Evolutionary conservation across 2,113 vertebrate species (phyloP).

Genomic region (Labeo rohita): DNA sequence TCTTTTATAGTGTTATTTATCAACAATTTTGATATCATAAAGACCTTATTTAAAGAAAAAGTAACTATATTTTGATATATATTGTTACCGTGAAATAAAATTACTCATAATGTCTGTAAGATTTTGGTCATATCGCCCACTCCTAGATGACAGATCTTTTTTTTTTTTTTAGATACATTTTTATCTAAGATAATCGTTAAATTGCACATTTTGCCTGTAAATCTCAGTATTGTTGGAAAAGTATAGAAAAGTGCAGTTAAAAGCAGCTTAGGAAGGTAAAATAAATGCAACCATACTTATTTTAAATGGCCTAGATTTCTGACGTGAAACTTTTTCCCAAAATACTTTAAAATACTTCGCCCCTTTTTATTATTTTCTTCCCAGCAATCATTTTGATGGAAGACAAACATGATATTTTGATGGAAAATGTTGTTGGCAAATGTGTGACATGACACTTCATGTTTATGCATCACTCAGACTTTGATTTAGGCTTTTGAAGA

Average conservation of each 20-base stretch:
- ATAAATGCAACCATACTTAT: conserved; percentile 36
- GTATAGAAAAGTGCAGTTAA: not conserved
- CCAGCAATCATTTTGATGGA: conserved; percentile 6
- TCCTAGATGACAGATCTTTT: no score
- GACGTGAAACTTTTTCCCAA: not conserved
- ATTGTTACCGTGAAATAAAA: no score
- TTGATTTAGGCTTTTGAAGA: not conserved
- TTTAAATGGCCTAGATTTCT: conserved; percentile 37
- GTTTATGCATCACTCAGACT: conserved; percentile 25
- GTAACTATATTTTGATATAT: no score
- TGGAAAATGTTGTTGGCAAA: not conserved
- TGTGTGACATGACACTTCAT: conserved; percentile 13
- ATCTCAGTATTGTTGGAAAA: not conserved
- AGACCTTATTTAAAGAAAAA: no score
- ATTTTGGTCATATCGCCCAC: no score
- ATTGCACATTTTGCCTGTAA: conserved; percentile 15
- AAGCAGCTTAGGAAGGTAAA: conserved; percentile 33
- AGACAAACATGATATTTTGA: conserved; percentile 13
- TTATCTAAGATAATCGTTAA: not conserved
- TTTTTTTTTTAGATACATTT: not conserved
- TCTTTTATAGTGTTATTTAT: no score
- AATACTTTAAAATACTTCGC: not conserved
- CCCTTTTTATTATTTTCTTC: not conserved
- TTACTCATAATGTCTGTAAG: no score
- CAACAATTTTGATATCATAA: no score